Conservation (phyloP, 2,797 vertebrate genomes). For the Manis javanica region DNA sequence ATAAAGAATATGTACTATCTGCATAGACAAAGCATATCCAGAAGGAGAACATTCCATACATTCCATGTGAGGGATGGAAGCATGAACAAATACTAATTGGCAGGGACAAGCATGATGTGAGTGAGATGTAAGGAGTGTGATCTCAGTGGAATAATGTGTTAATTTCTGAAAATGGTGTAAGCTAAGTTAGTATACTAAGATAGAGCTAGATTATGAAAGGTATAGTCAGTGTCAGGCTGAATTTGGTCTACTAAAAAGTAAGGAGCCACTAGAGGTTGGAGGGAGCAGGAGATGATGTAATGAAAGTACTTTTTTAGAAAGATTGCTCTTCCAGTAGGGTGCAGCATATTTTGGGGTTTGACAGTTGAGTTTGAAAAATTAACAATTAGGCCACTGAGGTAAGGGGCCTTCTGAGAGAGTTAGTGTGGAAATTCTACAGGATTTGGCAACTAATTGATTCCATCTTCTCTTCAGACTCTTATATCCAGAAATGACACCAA, state of each 20-base stretch:
- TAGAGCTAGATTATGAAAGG: constrained; percentile 37
- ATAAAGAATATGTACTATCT: constrained; percentile 38
- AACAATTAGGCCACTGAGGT: background rate
- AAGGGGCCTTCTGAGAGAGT: background rate
- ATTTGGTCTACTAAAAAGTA: background rate
- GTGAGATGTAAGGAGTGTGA: background rate
- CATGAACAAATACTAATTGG: background rate
- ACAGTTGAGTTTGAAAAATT: constrained; percentile 50
- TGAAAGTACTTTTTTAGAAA: constrained; percentile 45
- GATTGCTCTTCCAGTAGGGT: background rate
- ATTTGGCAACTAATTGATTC: constrained; percentile 14
- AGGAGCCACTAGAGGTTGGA: constrained; percentile 7
- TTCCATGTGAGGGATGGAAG: background rate
- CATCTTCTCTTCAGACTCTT: background rate
- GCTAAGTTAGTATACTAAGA: constrained; percentile 39
- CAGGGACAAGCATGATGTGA: background rate
- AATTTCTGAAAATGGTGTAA: constrained; percentile 42
- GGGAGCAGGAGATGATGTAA: background rate
- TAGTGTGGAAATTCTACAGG: background rate
- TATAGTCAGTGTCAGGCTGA: constrained; percentile 5
- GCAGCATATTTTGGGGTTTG: constrained; percentile 32
- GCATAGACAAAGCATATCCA: constrained; percentile 39
- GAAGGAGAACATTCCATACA: constrained; percentile 36
- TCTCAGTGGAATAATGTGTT: constrained; percentile 38
- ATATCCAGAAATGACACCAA: constrained; percentile 17